Percentiles rank a stretch among this genome's conserved stretches.
phyloP scores from a whole-genome alignment of 2,797 vertebrate genomes.

The Poecilia wingei region DNA sequence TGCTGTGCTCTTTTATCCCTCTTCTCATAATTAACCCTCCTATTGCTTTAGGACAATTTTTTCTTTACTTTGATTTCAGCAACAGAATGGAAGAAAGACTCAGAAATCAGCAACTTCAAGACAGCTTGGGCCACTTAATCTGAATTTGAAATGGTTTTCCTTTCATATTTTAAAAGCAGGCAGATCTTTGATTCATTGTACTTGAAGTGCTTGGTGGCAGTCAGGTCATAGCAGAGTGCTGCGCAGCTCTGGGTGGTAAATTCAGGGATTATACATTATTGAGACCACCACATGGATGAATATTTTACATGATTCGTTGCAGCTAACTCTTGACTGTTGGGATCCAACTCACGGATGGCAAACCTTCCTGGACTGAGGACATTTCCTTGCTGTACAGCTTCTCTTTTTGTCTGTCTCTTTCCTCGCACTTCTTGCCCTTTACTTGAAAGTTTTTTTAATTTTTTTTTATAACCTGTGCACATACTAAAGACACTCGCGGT shows the following conservation, averaged over 20 bases:
- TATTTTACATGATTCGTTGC: constrained; percentile 73
- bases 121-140: constrained; percentile 43
- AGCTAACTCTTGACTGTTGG: constrained; percentile 34
- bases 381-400: neutral
- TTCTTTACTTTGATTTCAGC: constrained; percentile 4
- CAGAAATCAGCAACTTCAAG: constrained; percentile 15
- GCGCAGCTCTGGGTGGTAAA: constrained; percentile 66
- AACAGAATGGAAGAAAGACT: constrained; percentile 10
- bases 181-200: constrained; percentile 48
- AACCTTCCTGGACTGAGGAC: neutral
- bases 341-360: constrained; percentile 42
- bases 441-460: neutral
- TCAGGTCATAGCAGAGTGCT: constrained; percentile 37
- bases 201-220: constrained; percentile 45
- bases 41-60: neutral
- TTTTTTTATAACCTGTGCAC: neutral
- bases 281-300: constrained; percentile 68
- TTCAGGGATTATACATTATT: constrained; percentile 77
- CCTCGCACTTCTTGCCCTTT: constrained; percentile 5
- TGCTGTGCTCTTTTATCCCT: constrained; percentile 5
- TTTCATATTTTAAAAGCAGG: constrained; percentile 42
- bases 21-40: neutral
- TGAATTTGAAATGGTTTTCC: constrained; percentile 46
- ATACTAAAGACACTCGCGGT: constrained; percentile 29
- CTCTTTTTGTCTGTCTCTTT: neutral